These are phyloP conservation scores for Cylas formicarius DNA, from an alignment of 1,140 invertebrate species.

Conservation along the genomic window DNA sequence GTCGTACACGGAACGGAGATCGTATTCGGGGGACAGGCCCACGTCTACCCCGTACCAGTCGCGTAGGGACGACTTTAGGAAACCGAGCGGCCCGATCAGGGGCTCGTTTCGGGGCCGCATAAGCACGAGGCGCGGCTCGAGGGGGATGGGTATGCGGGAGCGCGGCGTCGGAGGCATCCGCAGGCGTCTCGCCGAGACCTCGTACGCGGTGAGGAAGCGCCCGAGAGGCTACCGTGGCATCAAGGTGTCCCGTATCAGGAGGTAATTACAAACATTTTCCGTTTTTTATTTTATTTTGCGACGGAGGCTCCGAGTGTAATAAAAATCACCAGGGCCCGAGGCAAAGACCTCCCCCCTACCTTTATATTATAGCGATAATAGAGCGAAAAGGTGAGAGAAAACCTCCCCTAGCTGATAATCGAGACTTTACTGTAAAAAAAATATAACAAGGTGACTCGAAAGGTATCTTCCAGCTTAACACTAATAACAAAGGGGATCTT, in stretches of 20 bases:
- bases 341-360: neutral
- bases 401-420: neutral
- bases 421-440: no score
- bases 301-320: neutral
- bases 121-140: constrained; percentile 23
- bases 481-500: no score
- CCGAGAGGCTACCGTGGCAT: constrained; percentile 34
- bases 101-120: constrained; percentile 36
- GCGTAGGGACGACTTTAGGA: constrained; percentile 38
- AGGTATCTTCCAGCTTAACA: no score
- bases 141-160: no score
- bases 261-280: constrained; percentile 34
- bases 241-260: constrained; percentile 37
- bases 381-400: constrained; percentile 5
- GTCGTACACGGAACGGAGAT: constrained; percentile 30
- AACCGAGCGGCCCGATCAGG: constrained; percentile 30
- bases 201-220: constrained; percentile 36
- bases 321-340: neutral
- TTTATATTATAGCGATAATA: constrained; percentile 5
- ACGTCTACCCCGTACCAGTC: constrained; percentile 21
- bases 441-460: no score
- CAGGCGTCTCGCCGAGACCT: constrained; percentile 34
- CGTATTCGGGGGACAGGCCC: constrained; percentile 32
- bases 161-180: constrained; percentile 27
- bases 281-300: constrained; percentile 12